These are phyloP conservation scores for Cosmia pyralina DNA, from an alignment of 2,888 invertebrate genomes.

Conservation along the genomic window DNA sequence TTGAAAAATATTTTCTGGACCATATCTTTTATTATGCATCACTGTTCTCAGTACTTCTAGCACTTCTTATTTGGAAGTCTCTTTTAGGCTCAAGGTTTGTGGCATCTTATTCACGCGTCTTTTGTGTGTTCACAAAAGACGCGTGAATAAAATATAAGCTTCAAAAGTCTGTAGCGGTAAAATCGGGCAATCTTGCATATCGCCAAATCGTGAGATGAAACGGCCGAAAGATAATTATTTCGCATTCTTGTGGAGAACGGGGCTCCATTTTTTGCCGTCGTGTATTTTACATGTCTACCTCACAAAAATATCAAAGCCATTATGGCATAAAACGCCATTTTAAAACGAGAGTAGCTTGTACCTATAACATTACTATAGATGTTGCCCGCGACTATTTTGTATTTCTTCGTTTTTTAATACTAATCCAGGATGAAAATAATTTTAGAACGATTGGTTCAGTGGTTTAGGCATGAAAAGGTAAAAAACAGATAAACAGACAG, in stretches of 20 bases:
- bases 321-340: not conserved
- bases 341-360: not conserved
- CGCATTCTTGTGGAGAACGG: not conserved
- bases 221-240: constrained; percentile 3
- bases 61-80: not conserved
- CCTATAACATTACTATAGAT: too few relatives aligned
- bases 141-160: not conserved
- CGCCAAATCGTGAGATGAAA: constrained; percentile 14
- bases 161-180: not conserved
- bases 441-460: not conserved
- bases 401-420: too few relatives aligned
- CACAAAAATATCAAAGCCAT: not conserved
- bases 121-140: not conserved
- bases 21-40: not conserved
- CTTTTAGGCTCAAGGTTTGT: not conserved
- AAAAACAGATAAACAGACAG: not conserved
- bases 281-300: not conserved
- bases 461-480: not conserved
- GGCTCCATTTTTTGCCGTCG: constrained; percentile 2
- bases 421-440: too few relatives aligned
- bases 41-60: not conserved
- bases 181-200: constrained; percentile 4
- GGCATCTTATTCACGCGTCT: too few relatives aligned
- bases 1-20: not conserved
- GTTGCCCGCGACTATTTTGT: too few relatives aligned